Evolutionary conservation across 2,113 vertebrate species (phyloP), one percentile per base, ranked within the genome.

Genomic region (Microtus pennsylvanicus): DNA sequence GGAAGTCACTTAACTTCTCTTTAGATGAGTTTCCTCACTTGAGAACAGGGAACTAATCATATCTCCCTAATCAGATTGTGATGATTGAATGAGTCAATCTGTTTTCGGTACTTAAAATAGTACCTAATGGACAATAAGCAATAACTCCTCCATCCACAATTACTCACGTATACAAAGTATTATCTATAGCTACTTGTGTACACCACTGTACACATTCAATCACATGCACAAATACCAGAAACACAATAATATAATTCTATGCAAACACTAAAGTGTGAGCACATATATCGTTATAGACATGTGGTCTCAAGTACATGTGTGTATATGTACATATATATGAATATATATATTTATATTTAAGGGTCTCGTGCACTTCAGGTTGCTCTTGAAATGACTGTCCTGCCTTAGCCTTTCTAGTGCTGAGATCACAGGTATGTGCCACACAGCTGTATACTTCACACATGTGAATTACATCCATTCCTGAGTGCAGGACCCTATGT

Each of bases 1-100:
- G 89, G 70, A 69, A 95, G 83, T 52, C 42, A 72, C 45, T 94
- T 83, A 69, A 94, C 70, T 92, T 89, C 58, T 87, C 91, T 91
- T 58, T 76, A 63, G 42, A 50, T 9, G 47, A 77, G 78, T 78
- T 89, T 67, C 45, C n/a, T 95, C 72, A 76, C 89, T 81, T 70
- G 61, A 47, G 80, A 94, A 77, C n/a, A 35, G 47, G 61, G 42
- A 67, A 58, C 55, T 85, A 80, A 87, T 70, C 13, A 7, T 17
- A 38, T 80, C 28, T 95, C 58, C 69, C 77, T 75, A 75, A 85
- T 87, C 83, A 87, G 83, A 55, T 38, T 74, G 12, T 83, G 67
- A 82, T 50, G 82, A 91, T 91, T 80, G 87, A 87, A 70, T 22
- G 11, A 90, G 93, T 38, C 35, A 65, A 55, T 33, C 78, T 19